Evolutionary conservation across 2,888 invertebrate genomes (phyloP).

Genomic region (Leuctra nigra): DNA sequence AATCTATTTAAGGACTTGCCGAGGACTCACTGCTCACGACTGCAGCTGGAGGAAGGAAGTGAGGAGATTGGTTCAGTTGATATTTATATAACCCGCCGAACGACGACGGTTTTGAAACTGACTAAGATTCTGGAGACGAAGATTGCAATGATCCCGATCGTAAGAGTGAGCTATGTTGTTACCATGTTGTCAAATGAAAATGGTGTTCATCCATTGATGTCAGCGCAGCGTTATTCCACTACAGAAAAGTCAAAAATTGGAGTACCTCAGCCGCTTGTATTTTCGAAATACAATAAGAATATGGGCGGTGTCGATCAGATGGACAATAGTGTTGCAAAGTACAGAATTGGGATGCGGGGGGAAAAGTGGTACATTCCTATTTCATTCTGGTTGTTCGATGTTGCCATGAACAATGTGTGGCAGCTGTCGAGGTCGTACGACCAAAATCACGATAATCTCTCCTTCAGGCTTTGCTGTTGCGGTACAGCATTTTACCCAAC

Average conservation of each 20-base stretch:
- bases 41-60: no score
- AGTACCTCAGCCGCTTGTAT: constrained; percentile 27
- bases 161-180: no score
- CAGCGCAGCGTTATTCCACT: constrained; percentile 28
- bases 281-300: constrained; percentile 30
- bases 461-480: no score
- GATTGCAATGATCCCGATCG: no score
- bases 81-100: no score
- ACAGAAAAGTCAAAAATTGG: constrained; percentile 28
- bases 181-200: constrained; percentile 29
- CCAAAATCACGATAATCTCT: neutral
- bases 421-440: neutral
- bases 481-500: no score
- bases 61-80: no score
- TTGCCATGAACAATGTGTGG: constrained; percentile 6
- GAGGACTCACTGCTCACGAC: no score
- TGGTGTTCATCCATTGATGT: constrained; percentile 25
- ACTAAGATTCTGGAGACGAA: no score
- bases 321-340: constrained; percentile 12
- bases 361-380: constrained; percentile 16
- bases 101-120: no score
- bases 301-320: constrained; percentile 28
- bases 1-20: no score
- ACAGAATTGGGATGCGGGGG: constrained; percentile 2
- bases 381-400: constrained; percentile 10